Base-by-base conservation (phyloP, 2,797 vertebrate species). In the Cyprinodon diabolis region DNA sequence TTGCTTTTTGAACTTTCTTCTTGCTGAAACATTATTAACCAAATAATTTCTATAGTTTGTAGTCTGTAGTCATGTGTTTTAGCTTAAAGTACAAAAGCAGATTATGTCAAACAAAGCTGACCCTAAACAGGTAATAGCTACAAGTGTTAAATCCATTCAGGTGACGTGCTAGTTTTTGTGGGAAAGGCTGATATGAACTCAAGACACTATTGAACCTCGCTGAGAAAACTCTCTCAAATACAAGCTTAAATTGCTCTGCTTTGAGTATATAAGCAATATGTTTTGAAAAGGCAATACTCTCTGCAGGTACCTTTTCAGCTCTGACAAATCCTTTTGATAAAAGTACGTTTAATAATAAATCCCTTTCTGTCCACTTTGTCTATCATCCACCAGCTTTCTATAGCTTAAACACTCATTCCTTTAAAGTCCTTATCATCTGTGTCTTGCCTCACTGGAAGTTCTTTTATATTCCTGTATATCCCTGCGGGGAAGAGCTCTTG, bases 361-460 rank as follows among this genome's bases (percentile, higher is more conserved):
- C 60, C 62, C 35, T 43, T 47, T 7, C 5, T 57, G 30, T 45
- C 30, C 51, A 10, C 12, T 43, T n/a, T 70, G 37, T 47, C 17
- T 65, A 57, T 52, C 21, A 7, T 35, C 60, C 47, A 12, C 25
- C 40, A 14, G 6, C 37, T 52, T 40, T 49, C 19, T 68, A 10
- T 35, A 40, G 25, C 70, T 30, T 65, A 65, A 74, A 75, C 45
- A 52, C 66, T 71, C 17, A 8, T 25, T 56, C 68, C 81, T 49
- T 60, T 69, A 52, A 84, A 77, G 58, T 65, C 23, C 17, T 69
- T 48, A 85, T 78, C 56, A 75, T 88, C 77, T 49, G 63, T 66
- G 43, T 54, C 11, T 35, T 58, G 60, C 69, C 43, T 1, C 48
- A 45, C 25, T 17, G 9, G 11, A 54, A 80, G 68, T 43, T 55